phyloP scores from a whole-genome alignment of 92 coral and sea anemone genomes.

The Blastomussa wellsi region DNA sequence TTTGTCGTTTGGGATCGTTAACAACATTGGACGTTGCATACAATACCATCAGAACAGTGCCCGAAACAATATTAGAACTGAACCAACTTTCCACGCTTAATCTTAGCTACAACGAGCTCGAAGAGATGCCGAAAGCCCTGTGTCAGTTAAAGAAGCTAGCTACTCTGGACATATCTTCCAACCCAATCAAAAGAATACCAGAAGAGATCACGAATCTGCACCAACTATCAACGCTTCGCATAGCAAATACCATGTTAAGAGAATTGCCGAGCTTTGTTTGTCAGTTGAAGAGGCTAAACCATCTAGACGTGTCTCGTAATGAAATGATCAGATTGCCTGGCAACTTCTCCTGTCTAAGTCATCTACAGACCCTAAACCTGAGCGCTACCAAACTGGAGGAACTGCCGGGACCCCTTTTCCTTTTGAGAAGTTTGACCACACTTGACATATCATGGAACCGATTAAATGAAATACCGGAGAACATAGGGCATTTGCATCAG shows the following conservation, averaged over 20 bases:
- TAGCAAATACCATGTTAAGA: background rate
- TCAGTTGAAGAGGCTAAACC: constrained; percentile 4
- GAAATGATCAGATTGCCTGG: background rate
- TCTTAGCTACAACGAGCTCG: background rate
- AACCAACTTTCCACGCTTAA: background rate
- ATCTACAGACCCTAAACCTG: background rate
- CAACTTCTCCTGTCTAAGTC: background rate
- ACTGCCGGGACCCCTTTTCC: background rate
- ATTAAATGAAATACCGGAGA: background rate
- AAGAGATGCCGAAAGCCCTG: background rate
- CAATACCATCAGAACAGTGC: background rate
- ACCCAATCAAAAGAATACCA: background rate
- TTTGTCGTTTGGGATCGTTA: background rate
- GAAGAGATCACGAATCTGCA: background rate
- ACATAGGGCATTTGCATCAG: background rate
- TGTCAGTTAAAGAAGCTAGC: background rate
- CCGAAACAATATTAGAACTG: background rate
- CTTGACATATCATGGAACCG: constrained; percentile 23
- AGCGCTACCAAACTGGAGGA: background rate
- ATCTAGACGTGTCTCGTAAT: constrained; percentile 3
- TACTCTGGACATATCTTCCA: background rate
- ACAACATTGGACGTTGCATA: background rate
- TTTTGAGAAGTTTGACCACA: background rate
- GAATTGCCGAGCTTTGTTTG: constrained; percentile 8
- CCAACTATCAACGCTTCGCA: background rate